These are phyloP conservation scores for Alviniconcha strummeri DNA, from an alignment of 2,888 invertebrate genomes.

Conservation along the genomic window DNA sequence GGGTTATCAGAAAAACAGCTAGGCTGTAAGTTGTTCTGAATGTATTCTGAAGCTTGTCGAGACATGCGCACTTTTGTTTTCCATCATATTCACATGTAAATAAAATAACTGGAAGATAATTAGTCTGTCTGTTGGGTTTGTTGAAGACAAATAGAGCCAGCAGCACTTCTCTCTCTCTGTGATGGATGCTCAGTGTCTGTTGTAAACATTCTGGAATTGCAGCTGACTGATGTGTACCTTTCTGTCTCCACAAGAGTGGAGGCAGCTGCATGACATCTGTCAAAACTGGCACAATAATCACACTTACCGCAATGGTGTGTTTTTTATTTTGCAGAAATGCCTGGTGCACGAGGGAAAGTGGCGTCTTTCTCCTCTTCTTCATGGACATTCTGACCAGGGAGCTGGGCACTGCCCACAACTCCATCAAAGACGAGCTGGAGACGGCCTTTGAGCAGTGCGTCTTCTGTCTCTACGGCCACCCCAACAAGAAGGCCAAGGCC, in stretches of 20 bases:
- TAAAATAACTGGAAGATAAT: too few species aligned
- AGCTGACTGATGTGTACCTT: too few species aligned
- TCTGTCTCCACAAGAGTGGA: too few species aligned
- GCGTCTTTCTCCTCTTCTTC: conserved; percentile 85
- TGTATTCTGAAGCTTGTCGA: not conserved
- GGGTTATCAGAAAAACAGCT: too few species aligned
- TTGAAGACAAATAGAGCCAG: too few species aligned
- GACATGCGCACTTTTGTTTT: too few species aligned
- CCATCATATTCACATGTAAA: too few species aligned
- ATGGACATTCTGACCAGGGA: conserved; percentile 79
- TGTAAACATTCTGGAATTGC: too few species aligned
- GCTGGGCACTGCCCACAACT: conserved; percentile 44
- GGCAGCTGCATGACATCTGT: too few species aligned
- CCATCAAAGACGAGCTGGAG: conserved; percentile 78
- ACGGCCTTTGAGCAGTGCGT: conserved; percentile 89
- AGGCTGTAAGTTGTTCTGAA: conserved; percentile 1
- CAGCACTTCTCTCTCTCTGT: too few species aligned
- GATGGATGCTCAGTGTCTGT: too few species aligned
- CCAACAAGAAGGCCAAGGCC: conserved; percentile 75
- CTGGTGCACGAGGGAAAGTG: conserved; percentile 87
- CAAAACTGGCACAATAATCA: not conserved
- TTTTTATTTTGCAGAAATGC: conserved; percentile 76
- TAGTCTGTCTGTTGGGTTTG: too few species aligned
- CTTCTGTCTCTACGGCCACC: conserved; percentile 84
- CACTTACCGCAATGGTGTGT: not conserved